A percentile compares a stretch with the other conserved stretches of the same genome.
These are phyloP conservation scores for Phylloscopus whistleri DNA, from an alignment of 2,113 vertebrate genomes.

Conservation along the genomic window DNA sequence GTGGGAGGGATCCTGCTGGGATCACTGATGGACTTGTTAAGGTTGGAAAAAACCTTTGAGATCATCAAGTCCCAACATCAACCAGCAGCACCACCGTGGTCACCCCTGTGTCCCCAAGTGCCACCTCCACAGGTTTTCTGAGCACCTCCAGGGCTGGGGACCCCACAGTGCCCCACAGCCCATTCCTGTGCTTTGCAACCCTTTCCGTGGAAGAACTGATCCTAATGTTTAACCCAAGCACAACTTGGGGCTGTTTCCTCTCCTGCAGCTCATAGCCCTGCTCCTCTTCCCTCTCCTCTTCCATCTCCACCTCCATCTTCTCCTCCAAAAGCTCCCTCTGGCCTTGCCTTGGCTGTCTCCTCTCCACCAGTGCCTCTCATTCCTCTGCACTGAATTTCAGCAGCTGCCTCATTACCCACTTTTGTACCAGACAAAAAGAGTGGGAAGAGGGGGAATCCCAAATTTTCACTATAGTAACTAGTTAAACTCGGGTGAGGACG, in stretches of 20 bases:
- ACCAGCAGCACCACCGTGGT: neutral
- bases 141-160: neutral
- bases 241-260: neutral
- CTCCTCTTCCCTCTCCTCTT: neutral
- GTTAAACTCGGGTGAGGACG: neutral
- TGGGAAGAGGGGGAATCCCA: neutral
- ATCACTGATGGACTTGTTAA: fast-evolving
- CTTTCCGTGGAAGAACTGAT: neutral
- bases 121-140: fast-evolving
- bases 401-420: neutral
- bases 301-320: neutral
- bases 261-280: neutral
- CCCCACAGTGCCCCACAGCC: neutral
- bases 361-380: fast-evolving
- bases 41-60: neutral
- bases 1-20: neutral
- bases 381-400: neutral
- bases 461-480: neutral
- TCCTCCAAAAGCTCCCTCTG: neutral
- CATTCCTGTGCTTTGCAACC: neutral
- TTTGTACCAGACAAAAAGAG: neutral
- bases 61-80: too few species aligned
- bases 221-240: fast-evolving
- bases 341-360: neutral
- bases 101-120: neutral